Percentiles rank a stretch among this genome's conserved stretches.
These are phyloP conservation scores for Brachyhypopomus gauderio DNA, from an alignment of 2,113 vertebrate species.

Conservation along the genomic window DNA sequence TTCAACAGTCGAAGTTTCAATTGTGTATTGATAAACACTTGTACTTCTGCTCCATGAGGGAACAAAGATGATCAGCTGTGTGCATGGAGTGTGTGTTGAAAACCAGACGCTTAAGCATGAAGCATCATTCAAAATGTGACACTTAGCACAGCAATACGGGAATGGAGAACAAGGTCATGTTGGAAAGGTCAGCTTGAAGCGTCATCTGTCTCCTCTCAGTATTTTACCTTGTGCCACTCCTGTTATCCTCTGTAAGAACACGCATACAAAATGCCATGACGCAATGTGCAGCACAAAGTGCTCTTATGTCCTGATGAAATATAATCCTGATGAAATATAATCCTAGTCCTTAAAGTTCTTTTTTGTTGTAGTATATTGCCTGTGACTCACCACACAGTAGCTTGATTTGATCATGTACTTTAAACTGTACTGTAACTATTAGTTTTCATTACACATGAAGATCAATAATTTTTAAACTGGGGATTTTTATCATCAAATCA, in stretches of 20 bases:
- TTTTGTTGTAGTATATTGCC: not conserved
- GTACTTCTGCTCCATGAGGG: not conserved
- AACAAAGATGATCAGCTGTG: not conserved
- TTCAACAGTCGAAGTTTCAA: not conserved
- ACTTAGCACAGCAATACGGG: not conserved
- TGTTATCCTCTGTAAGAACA: not conserved
- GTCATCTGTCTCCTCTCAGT: not conserved
- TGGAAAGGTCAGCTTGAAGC: constrained; percentile 27
- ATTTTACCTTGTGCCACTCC: not conserved
- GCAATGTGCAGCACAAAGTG: not conserved
- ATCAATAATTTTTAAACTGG: not conserved
- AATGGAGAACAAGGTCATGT: not conserved
- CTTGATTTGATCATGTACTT: not conserved
- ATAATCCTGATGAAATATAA: not conserved
- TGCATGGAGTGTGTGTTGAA: not conserved
- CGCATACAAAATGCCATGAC: not conserved
- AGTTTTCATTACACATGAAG: not conserved
- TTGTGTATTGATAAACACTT: too few species aligned
- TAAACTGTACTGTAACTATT: not conserved
- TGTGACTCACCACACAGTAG: too few species aligned
- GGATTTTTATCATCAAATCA: not conserved
- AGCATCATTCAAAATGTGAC: not conserved
- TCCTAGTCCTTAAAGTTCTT: too few species aligned
- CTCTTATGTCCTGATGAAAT: not conserved
- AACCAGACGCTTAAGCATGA: not conserved